Conservation (phyloP, 2,888 invertebrate genomes). For the Marronus borbonicus region DNA sequence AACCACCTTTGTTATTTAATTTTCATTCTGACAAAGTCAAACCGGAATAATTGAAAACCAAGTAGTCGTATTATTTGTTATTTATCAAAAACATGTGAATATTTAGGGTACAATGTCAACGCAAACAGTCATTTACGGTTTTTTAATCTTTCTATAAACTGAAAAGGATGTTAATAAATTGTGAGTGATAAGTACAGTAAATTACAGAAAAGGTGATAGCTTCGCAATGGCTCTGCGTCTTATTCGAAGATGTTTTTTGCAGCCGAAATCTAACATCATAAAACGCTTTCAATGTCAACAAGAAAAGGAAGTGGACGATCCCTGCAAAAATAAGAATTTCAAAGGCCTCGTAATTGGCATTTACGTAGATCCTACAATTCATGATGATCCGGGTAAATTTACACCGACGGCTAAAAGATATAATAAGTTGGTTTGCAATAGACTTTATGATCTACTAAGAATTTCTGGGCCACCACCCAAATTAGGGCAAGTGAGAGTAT, state of each 20-base stretch:
- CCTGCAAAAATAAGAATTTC: constrained; percentile 60
- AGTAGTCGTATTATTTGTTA: constrained; percentile 43
- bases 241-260: constrained; percentile 44
- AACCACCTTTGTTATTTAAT: too few species aligned
- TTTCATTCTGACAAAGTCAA: constrained; percentile 15
- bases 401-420: constrained; percentile 77
- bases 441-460: constrained; percentile 72
- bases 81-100: constrained; percentile 48
- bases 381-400: constrained; percentile 73
- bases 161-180: constrained; percentile 50
- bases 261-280: constrained; percentile 35
- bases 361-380: constrained; percentile 75
- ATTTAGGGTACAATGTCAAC: constrained; percentile 48
- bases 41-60: constrained; percentile 11
- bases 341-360: constrained; percentile 77
- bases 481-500: constrained; percentile 75
- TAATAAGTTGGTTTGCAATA: constrained; percentile 73
- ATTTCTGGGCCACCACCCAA: constrained; percentile 71
- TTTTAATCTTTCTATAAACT: constrained; percentile 39
- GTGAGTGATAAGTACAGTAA: constrained; percentile 46
- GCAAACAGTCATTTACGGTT: constrained; percentile 39
- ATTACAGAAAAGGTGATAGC: constrained; percentile 30
- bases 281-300: constrained; percentile 48
- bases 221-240: constrained; percentile 46
- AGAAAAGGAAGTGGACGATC: constrained; percentile 55